Base-by-base conservation (phyloP, 1,140 invertebrate genomes). In the Nasonia vitripennis region DNA sequence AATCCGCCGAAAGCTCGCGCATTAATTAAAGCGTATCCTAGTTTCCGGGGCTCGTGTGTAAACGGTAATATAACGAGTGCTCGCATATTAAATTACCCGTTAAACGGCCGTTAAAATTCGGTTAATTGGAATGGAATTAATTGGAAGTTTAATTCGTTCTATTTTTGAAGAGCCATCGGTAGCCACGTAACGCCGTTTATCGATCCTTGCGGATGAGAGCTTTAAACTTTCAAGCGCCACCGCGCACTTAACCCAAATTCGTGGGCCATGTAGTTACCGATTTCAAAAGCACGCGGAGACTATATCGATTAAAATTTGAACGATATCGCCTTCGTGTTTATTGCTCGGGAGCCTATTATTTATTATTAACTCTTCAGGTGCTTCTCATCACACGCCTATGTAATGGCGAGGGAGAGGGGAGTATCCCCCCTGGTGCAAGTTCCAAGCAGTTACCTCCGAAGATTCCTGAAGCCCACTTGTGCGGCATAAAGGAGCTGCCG, bases 401-500 rank as follows among this genome's bases (percentile, higher is more conserved):
- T 1, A 27, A 27, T 27, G 27, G n/a, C 5, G 17, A 55, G 51
- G 11, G 4, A 55, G 17, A 62, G 20, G 55, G 68, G 68, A 34
- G 68, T 71, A 31, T 71, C 78, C 55, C 12, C 23, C 17, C 27
- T 27, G 48, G 41, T 23, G 41, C 20, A n/a, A 77, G 34, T 81
- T 81, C 80, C 80, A 81, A 73, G 55, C 80, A 14, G 80, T 84
- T 84, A 78, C 68, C 68, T 81, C 27, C 14, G 10, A 80, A 37
- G 77, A 87, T 86, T 87, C 75, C 77, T 82, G 34, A 67, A 71
- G 78, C 51, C 67, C 51, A 73, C 77, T 73, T 81, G 68, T 75
- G 74, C 51, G 55, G 81, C 51, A 51, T 62, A 88, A 88, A 87
- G 86, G 87, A 88, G 87, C 85, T 87, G 67, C 85, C 87, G 67